phyloP scores from a whole-genome alignment of 2,797 vertebrate species.

The Decapterus maruadsi region DNA sequence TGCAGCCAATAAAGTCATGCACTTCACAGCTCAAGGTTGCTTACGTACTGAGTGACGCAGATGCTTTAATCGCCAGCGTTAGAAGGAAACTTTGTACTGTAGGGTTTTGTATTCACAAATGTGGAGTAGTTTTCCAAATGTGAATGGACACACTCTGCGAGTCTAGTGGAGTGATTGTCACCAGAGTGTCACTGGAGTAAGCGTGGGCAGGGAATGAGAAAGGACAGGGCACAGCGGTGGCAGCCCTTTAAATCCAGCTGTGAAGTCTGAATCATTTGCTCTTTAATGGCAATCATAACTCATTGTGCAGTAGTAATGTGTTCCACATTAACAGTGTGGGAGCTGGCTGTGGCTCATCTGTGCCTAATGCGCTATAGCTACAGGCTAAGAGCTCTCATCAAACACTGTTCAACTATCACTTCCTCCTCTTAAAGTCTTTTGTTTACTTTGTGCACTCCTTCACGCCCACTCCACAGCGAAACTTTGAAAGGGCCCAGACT shows the following conservation, averaged over 20 bases:
- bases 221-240: conserved; percentile 67
- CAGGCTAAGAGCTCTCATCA: conserved; percentile 79
- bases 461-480: conserved; percentile 60
- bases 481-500: conserved; percentile 63
- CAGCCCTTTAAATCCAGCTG: conserved; percentile 80
- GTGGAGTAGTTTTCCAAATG: conserved; percentile 8
- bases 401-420: conserved; percentile 79
- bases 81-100: conserved; percentile 7
- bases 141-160: conserved; percentile 33
- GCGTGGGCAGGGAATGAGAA: conserved; percentile 64
- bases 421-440: conserved; percentile 75
- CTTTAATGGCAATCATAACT: conserved; percentile 86
- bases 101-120: conserved; percentile 14
- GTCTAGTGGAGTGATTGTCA: conserved; percentile 48
- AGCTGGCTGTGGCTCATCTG: conserved; percentile 80
- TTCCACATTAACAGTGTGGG: conserved; percentile 81
- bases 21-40: conserved; percentile 24
- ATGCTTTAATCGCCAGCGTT: conserved; percentile 16
- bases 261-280: conserved; percentile 83
- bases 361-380: conserved; percentile 82
- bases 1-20: conserved; percentile 7
- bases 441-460: conserved; percentile 74
- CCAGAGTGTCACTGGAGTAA: conserved; percentile 39
- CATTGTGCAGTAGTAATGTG: conserved; percentile 81
- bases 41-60: conserved; percentile 13